Evolutionary conservation across 2,888 invertebrate genomes (phyloP), one percentile per base, ranked within the genome.

Genomic region (Micoletzkya japonica): DNA sequence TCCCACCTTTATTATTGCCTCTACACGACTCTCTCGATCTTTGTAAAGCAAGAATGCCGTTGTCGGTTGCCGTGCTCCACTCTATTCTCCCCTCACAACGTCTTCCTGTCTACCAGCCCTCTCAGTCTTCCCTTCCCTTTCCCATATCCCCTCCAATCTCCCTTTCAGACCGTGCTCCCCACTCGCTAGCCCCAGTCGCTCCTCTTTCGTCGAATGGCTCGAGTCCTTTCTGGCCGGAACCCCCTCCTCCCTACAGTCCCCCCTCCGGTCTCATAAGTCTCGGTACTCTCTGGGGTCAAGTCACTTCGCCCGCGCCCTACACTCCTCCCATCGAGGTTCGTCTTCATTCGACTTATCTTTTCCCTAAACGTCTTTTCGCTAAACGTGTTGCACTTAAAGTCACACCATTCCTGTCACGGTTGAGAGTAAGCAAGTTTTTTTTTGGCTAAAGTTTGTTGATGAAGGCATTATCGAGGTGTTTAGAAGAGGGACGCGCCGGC

Each of bases 201-300:
- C 44, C 44, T 14, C 44, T 44, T 44, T 14, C 20, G 20, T 44
- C 10, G 20, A 44, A 44, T 57, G 57, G 28, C 17, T 44, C 7
- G 20, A 36, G 28, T 24, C 36, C 69, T 20, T 57, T 32, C n/a
- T 71, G 58, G 66, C 66, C 66, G n/a, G 67, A 59, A 59, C 52
- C 68, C 30, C 66, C 56, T 37, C 68, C 68, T 10, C 50, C 59
- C 26, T 71, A 58, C n/a, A 67, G 24, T 34, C 57, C 54, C 10
- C 36, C 70, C 10, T n/a, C 50, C 17, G 37, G 24, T 34, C 63
- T 49, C 24, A 36, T 30, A 34, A 28, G 34, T n/a, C 34, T 28
- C 34, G 64, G 49, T 36, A 34, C 64, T 28, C 50, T 52, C 2
- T 64, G 64, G 64, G 34, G 26, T 26, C 50, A 36, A 36, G 52